Conservation (phyloP, 92 coral and sea anemone species). For the Zoanthus sansibaricus region DNA sequence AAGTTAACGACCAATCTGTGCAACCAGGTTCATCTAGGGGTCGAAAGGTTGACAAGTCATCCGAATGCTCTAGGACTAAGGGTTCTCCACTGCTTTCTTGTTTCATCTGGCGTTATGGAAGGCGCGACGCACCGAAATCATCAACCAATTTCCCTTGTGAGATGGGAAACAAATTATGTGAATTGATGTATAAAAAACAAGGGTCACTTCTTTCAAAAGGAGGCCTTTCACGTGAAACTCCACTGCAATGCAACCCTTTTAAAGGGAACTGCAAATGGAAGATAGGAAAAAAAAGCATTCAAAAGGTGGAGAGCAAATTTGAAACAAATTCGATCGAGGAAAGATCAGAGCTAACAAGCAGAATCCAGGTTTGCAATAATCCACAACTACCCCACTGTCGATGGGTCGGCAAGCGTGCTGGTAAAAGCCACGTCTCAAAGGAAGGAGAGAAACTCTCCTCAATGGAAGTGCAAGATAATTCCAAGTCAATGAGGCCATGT, state of each 20-base stretch:
- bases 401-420: slow-evolving; percentile 1
- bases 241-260: neutral
- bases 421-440: neutral
- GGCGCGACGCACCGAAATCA: slow-evolving; percentile 21
- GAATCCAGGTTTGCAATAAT: neutral
- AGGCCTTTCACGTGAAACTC: neutral
- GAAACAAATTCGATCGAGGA: slow-evolving; percentile 23
- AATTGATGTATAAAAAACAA: slow-evolving; percentile 19
- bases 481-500: neutral
- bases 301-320: slow-evolving; percentile 1
- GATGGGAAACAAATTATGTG: neutral
- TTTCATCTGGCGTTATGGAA: neutral
- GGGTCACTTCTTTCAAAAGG: neutral
- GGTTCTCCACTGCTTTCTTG: neutral
- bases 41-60: neutral
- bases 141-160: neutral
- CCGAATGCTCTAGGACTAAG: neutral
- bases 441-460: neutral
- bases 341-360: neutral
- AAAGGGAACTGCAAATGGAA: neutral
- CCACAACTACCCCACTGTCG: neutral
- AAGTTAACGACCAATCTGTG: neutral
- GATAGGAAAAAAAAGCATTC: neutral
- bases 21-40: neutral
- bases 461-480: neutral